Percentiles rank a stretch among this genome's conserved stretches.
Evolutionary conservation across 2,113 vertebrate species (phyloP).

Genomic region (Ailurus styani): DNA sequence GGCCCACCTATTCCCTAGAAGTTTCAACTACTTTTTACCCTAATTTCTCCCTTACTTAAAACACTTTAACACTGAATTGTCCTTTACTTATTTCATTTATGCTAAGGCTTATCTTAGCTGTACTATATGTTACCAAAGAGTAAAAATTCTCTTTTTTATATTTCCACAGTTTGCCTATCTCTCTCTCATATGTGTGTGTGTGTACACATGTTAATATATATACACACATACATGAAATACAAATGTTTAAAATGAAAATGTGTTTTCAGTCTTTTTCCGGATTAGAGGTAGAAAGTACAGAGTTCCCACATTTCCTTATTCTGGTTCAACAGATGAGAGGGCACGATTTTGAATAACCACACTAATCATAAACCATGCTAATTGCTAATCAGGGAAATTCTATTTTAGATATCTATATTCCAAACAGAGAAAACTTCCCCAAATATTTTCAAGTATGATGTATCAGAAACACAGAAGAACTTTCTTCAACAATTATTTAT

Average conservation of each 20-base stretch:
- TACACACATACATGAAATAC: not conserved
- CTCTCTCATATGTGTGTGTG: not conserved
- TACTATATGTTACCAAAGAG: not conserved
- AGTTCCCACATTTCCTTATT: not conserved
- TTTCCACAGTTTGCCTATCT: not conserved
- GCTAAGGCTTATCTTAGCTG: not conserved
- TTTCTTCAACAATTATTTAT: constrained; percentile 25
- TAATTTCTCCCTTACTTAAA: not conserved
- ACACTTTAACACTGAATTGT: not conserved
- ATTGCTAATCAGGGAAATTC: not conserved
- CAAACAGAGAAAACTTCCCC: not conserved
- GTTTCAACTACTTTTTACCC: not conserved
- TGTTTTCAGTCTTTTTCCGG: not conserved
- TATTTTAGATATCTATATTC: constrained; percentile 7
- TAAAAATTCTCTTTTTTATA: not conserved
- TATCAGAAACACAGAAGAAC: not conserved
- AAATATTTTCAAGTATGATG: not conserved
- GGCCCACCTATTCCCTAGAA: not conserved
- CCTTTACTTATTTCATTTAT: constrained; percentile 2
- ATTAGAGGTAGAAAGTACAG: not conserved
- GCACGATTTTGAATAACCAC: not conserved
- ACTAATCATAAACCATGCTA: not conserved
- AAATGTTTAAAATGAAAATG: not conserved
- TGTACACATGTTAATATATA: not conserved
- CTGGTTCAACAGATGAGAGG: not conserved